Evolutionary conservation across 1,140 invertebrate species (phyloP).

Genomic region (Sesamia nonagrioides): DNA sequence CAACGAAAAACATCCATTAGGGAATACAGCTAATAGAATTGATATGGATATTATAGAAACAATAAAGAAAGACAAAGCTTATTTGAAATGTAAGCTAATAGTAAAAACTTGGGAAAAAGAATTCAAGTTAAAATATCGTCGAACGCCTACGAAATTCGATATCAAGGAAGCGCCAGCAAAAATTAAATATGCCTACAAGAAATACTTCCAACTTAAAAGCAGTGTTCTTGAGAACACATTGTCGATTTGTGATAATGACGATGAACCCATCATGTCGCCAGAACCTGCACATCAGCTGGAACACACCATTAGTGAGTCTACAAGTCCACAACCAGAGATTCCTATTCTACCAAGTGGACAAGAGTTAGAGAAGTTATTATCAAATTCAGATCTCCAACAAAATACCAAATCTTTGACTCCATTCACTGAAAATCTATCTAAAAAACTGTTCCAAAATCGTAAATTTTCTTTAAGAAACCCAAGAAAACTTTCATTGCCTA

Average conservation of each 20-base stretch:
- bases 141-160: slow-evolving; percentile 93
- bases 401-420: slow-evolving; percentile 54
- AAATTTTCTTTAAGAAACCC: slow-evolving; percentile 92
- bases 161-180: slow-evolving; percentile 91
- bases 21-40: neutral
- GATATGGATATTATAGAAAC: slow-evolving; percentile 79
- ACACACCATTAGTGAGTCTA: slow-evolving; percentile 49
- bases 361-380: slow-evolving; percentile 72
- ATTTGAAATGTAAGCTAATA: slow-evolving; percentile 90
- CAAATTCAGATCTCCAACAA: slow-evolving; percentile 84
- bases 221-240: slow-evolving; percentile 91
- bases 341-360: slow-evolving; percentile 71
- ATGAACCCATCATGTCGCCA: slow-evolving; percentile 75
- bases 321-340: slow-evolving; percentile 62
- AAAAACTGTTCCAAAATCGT: slow-evolving; percentile 91
- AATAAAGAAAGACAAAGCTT: slow-evolving; percentile 81
- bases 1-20: no score
- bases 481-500: slow-evolving; percentile 89
- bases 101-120: slow-evolving; percentile 94
- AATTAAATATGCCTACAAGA: slow-evolving; percentile 93
- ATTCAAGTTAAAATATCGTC: slow-evolving; percentile 90
- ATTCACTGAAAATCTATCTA: slow-evolving; percentile 87
- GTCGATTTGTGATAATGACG: slow-evolving; percentile 77
- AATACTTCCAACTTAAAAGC: slow-evolving; percentile 93
- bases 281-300: slow-evolving; percentile 58